Evolutionary conservation across 2,888 invertebrate species (phyloP), one percentile per base, ranked within the genome.

Genomic region (Epistrophe grossulariae): DNA sequence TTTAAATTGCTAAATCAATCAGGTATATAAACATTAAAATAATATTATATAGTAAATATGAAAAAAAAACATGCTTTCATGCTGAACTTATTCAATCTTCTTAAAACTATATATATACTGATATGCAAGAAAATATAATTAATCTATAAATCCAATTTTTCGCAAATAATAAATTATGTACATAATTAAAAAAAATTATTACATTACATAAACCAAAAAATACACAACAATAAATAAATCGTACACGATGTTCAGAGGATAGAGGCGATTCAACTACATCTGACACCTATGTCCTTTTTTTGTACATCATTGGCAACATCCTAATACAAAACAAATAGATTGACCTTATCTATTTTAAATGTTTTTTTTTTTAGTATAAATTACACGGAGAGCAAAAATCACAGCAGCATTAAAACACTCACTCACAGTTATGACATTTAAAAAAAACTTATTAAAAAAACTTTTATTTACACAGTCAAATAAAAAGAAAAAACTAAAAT

Each of bases 211-310:
- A 35, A 76, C 66, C 71, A 24, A 38, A 66, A 11, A 50, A 50
- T 50, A 79, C 48, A 71, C 24, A 52, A 64, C 35, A 77, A 68
- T 60, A 66, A 68, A 76, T 60, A 31, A 76, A 73, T 40, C 73
- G 72, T 80, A 80, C 59, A 88, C 84, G 79, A 77, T 74, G 78
- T 85, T 85, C 78, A 85, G 81, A 85, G 78, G 85, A 79, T 79
- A 79, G 70, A 82, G 85, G 73, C 81, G 64, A 55, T 78, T 78
- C 68, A 80, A 85, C 73, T 81, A 81, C 81, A 64, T 71, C 73
- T 79, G 73, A 85, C 73, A 85, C 81, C 68, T 74, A 78, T 78
- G 81, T 82, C 78, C 85, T 82, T 85, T 82, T 85, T 64, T 81
- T 85, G 11, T 81, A 81, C 73, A 85, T 64, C 48, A 82, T 79